Percentiles rank a stretch among this genome's conserved stretches.
phyloP scores from a whole-genome alignment of 1,140 invertebrate species.

The Drosophila pachea region DNA sequence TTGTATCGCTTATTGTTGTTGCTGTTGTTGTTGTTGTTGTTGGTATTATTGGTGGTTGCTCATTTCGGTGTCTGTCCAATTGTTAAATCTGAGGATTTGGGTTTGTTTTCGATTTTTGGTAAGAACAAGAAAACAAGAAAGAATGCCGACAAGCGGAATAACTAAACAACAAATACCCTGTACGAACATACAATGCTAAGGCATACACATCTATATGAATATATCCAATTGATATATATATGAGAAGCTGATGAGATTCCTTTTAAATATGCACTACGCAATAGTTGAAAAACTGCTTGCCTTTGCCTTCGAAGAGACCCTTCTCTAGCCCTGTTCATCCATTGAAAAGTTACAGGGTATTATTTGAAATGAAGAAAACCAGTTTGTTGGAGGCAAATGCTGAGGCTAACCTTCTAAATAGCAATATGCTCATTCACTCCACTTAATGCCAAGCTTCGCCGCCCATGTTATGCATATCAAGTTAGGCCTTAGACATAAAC shows the following conservation, averaged over 20 bases:
- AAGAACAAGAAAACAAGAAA: conserved; percentile 2
- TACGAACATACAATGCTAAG: neutral
- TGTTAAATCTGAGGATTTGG: conserved; percentile 4
- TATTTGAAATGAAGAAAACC: neutral
- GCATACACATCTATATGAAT: no score
- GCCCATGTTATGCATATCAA: conserved; percentile 76
- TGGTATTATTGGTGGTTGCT: no score
- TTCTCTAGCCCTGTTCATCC: neutral
- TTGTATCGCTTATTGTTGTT: neutral
- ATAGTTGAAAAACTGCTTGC: no score
- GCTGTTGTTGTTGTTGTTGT: neutral
- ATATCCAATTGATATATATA: no score
- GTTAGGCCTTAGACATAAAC: conserved; percentile 44
- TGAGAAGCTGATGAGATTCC: no score
- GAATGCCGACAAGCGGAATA: neutral
- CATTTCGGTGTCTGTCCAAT: neutral
- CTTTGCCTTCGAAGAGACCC: neutral
- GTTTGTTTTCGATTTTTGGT: conserved; percentile 18
- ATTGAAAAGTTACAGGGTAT: neutral
- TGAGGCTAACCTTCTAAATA: conserved; percentile 67
- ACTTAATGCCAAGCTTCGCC: conserved; percentile 57
- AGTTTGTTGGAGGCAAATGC: conserved; percentile 18
- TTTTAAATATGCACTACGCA: no score
- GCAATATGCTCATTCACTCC: conserved; percentile 57
- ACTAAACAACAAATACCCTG: conserved; percentile 1